A percentile compares a stretch with the other conserved stretches of the same genome.
These are phyloP conservation scores for Xiphophorus maculatus DNA, from an alignment of 2,113 vertebrate species.

Conservation along the genomic window DNA sequence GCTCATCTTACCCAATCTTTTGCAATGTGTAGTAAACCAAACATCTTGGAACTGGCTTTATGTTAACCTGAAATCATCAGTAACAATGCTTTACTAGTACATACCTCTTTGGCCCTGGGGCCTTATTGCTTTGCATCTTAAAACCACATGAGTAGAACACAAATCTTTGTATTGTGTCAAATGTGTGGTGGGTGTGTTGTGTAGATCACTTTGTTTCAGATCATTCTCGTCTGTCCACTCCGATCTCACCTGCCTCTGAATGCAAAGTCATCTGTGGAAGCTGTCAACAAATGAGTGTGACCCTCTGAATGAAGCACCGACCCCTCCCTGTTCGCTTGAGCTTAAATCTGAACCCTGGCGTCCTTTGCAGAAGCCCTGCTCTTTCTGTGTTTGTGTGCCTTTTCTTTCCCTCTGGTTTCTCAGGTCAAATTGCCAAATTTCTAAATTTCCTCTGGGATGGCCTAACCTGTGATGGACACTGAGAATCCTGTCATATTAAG, in stretches of 20 bases:
- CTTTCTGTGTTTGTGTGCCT: slow-evolving; percentile 72
- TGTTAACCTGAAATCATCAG: slow-evolving; percentile 74
- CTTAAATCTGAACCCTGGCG: slow-evolving; percentile 72
- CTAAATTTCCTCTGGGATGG: slow-evolving; percentile 69
- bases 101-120: slow-evolving; percentile 69
- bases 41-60: slow-evolving; percentile 77
- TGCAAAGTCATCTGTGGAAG: slow-evolving; percentile 82
- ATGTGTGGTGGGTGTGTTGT: slow-evolving; percentile 81
- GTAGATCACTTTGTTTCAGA: slow-evolving; percentile 85
- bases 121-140: slow-evolving; percentile 74
- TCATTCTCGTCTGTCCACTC: slow-evolving; percentile 79
- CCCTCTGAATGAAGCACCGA: slow-evolving; percentile 79
- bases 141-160: slow-evolving; percentile 66
- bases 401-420: slow-evolving; percentile 74
- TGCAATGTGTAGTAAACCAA: slow-evolving; percentile 64
- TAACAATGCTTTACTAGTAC: slow-evolving; percentile 76
- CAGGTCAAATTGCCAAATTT: slow-evolving; percentile 75
- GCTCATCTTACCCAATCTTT: slow-evolving; percentile 50
- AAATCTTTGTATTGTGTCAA: slow-evolving; percentile 60
- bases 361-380: slow-evolving; percentile 72
- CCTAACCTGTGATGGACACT: slow-evolving; percentile 81
- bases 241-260: slow-evolving; percentile 81
- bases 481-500: slow-evolving; percentile 80
- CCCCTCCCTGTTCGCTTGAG: slow-evolving; percentile 77
- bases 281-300: slow-evolving; percentile 76